Conservation (phyloP, 2,888 invertebrate genomes). For the Argyresthia albistria region DNA sequence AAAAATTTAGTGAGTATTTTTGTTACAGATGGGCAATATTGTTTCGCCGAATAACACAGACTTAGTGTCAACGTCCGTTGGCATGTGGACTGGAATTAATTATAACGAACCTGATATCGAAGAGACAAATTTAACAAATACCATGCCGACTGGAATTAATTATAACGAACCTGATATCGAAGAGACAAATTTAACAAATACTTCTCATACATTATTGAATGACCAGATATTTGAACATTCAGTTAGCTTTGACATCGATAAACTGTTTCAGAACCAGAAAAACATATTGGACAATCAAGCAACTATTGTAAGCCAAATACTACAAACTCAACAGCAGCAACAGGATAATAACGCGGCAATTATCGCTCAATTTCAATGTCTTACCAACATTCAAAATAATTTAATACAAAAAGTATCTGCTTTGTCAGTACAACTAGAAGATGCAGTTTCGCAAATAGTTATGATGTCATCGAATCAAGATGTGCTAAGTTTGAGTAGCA, state of each 20-base stretch:
- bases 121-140: no score
- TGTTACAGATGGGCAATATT: slow-evolving; percentile 4
- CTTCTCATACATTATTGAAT: not conserved
- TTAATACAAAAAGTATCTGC: slow-evolving; percentile 5
- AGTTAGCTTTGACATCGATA: slow-evolving; percentile 3
- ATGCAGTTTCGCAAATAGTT: slow-evolving; percentile 9
- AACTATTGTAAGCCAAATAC: slow-evolving; percentile 4
- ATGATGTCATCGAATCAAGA: slow-evolving; percentile 4
- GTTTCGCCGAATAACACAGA: slow-evolving; percentile 1
- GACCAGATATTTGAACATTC: not conserved
- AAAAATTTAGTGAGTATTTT: no score
- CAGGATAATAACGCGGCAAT: slow-evolving; percentile 6
- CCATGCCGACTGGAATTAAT: no score
- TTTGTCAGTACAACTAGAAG: slow-evolving; percentile 10
- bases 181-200: slow-evolving; percentile 1
- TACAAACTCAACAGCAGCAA: slow-evolving; percentile 5
- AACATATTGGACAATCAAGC: slow-evolving; percentile 6
- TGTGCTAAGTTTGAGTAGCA: slow-evolving; percentile 6
- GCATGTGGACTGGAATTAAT: not conserved
- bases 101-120: no score
- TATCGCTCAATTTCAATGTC: slow-evolving; percentile 3
- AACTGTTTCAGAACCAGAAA: slow-evolving; percentile 7
- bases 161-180: no score
- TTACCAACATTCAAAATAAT: not conserved
- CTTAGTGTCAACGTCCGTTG: slow-evolving; percentile 2